phyloP scores from a whole-genome alignment of 2,797 vertebrate genomes.

The Stomatorhinus walkeri region DNA sequence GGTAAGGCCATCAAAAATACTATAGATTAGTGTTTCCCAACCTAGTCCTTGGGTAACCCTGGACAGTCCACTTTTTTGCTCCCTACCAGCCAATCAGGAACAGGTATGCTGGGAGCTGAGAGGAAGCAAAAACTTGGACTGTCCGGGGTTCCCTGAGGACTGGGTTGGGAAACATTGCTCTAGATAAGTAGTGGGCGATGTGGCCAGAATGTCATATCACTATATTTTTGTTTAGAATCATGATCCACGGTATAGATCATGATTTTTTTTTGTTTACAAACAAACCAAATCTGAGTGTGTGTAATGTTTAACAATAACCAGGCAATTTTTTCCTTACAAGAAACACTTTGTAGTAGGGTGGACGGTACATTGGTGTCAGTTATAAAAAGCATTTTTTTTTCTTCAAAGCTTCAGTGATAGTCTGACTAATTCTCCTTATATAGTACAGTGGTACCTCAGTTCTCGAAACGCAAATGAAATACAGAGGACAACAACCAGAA shows the following conservation, averaged over 20 bases:
- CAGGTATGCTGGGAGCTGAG: neutral
- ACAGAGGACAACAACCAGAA: too few species aligned
- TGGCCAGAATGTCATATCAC: neutral
- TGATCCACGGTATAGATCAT: neutral
- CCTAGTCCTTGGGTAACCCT: neutral
- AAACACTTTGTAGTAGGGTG: neutral
- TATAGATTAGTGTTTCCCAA: neutral
- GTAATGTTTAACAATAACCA: neutral
- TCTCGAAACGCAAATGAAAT: too few species aligned
- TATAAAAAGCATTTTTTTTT: neutral
- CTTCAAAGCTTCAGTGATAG: neutral
- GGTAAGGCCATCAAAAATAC: slow-evolving; percentile 53
- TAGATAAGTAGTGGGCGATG: neutral
- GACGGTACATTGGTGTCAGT: neutral
- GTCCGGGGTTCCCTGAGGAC: neutral
- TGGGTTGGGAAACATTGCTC: neutral
- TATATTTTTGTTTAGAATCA: neutral
- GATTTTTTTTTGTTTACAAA: neutral
- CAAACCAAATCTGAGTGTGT: neutral
- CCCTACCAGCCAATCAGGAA: neutral
- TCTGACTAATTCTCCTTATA: neutral
- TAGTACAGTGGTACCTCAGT: neutral
- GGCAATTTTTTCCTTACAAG: neutral
- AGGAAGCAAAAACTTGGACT: neutral
- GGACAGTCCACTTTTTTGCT: neutral